Percentiles rank a stretch among this genome's conserved stretches.
These are phyloP conservation scores for Hycleus phaleratus DNA, from an alignment of 1,140 invertebrate species.

Conservation along the genomic window DNA sequence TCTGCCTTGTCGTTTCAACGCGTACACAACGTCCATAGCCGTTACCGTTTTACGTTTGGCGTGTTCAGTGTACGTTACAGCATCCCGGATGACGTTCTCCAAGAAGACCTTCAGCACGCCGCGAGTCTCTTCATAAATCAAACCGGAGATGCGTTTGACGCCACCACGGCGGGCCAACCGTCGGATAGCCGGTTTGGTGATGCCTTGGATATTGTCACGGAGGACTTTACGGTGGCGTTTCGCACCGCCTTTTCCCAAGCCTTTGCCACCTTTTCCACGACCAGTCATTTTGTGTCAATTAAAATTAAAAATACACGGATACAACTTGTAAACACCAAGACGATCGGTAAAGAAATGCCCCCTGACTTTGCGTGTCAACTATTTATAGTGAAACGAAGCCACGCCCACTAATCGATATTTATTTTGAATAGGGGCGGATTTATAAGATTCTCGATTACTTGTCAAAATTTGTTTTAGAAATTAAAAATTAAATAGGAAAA, in stretches of 20 bases:
- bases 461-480: too few relatives aligned
- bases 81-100: conserved; percentile 72
- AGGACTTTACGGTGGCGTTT: conserved; percentile 62
- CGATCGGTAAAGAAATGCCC: too few relatives aligned
- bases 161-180: conserved; percentile 61
- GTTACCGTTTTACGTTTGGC: conserved; percentile 77
- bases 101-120: conserved; percentile 71
- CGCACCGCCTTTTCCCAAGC: conserved; percentile 59
- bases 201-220: conserved; percentile 60
- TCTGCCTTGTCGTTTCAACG: conserved; percentile 73
- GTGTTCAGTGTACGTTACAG: conserved; percentile 77
- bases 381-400: too few relatives aligned
- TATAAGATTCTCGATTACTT: too few relatives aligned
- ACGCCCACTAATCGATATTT: too few relatives aligned
- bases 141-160: conserved; percentile 62
- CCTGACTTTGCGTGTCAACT: too few relatives aligned
- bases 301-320: too few relatives aligned
- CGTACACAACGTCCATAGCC: conserved; percentile 83
- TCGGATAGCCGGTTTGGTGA: conserved; percentile 45
- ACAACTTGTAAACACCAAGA: too few relatives aligned
- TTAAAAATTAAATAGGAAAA: too few relatives aligned
- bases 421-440: too few relatives aligned
- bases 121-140: conserved; percentile 65
- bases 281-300: conserved; percentile 47
- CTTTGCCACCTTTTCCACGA: conserved; percentile 61